Conservation (phyloP, 2,888 invertebrate species). For the Chrysolina haemoptera region DNA sequence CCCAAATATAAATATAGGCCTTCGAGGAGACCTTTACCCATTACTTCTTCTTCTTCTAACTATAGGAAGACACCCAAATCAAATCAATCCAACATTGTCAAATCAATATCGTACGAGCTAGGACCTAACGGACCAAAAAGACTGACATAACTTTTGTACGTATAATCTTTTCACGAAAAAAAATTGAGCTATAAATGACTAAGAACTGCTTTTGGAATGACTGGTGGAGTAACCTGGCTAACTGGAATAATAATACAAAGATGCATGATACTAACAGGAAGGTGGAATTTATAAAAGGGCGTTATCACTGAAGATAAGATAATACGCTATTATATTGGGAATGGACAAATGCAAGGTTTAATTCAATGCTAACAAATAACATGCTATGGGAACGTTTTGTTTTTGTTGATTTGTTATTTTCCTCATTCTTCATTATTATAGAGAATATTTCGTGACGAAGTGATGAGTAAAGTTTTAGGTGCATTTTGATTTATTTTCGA, state of each 20-base stretch:
- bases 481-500: too few species aligned
- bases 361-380: not conserved
- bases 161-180: conserved; percentile 32
- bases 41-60: not conserved
- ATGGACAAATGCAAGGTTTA: too few species aligned
- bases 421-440: too few species aligned
- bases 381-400: not conserved
- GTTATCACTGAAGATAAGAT: not conserved
- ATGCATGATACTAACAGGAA: not conserved
- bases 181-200: not conserved
- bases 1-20: conserved; percentile 22
- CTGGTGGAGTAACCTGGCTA: conserved; percentile 32
- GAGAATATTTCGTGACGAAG: too few species aligned
- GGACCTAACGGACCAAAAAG: conserved; percentile 64
- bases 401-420: not conserved
- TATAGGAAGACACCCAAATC: conserved; percentile 23
- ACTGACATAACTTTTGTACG: conserved; percentile 57
- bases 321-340: too few species aligned
- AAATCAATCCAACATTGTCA: conserved; percentile 51
- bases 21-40: not conserved
- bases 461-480: too few species aligned
- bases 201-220: conserved; percentile 9
- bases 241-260: not conserved
- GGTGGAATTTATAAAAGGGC: not conserved
- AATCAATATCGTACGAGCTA: conserved; percentile 63